Conservation (phyloP, 2,888 invertebrate species). For the Machimus rusticus region DNA sequence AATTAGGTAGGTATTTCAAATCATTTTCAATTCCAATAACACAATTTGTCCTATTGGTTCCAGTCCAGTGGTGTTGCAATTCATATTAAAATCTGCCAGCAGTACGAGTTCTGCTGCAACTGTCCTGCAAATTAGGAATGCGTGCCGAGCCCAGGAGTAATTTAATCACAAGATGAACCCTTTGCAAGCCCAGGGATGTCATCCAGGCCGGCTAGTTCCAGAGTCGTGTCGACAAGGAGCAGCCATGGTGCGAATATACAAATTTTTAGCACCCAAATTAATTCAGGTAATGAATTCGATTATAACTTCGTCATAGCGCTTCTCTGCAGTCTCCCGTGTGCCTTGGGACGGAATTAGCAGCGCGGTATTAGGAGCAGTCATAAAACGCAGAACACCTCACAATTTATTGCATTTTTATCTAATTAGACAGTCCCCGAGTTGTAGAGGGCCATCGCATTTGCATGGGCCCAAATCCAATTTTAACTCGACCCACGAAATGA, state of each 20-base stretch:
- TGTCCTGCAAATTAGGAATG: not conserved
- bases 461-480: not conserved
- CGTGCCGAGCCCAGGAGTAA: not conserved
- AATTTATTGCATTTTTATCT: conserved; percentile 14
- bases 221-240: not conserved
- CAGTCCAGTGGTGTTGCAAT: not conserved
- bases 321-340: not conserved
- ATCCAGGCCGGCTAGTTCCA: not conserved
- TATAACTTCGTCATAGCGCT: not conserved
- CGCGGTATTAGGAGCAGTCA: not conserved
- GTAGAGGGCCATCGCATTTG: not conserved
- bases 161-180: not conserved
- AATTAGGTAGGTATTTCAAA: too few species aligned
- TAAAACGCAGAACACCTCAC: not conserved
- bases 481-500: not conserved
- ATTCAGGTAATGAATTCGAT: not conserved
- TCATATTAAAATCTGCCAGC: not conserved
- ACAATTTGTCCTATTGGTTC: not conserved
- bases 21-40: not conserved
- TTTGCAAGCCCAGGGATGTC: not conserved
- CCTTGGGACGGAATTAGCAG: not conserved
- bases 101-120: not conserved
- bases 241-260: not conserved
- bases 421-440: not conserved
- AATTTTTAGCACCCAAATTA: not conserved